Conservation (phyloP, 1,140 invertebrate genomes). For the Saccostrea glomerata region DNA sequence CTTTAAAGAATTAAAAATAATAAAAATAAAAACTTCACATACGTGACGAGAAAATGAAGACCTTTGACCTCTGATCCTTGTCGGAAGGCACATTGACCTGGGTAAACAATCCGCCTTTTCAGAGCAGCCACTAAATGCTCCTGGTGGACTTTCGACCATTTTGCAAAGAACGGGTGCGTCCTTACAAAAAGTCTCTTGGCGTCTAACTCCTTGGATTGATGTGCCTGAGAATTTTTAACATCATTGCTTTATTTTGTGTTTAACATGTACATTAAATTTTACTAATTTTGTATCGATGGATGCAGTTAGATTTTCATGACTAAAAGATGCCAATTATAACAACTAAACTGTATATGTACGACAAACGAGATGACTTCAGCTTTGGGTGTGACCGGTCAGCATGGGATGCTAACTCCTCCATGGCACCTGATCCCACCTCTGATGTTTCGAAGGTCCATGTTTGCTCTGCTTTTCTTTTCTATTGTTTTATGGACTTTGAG, state of each 20-base stretch:
- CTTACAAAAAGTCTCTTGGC: constrained; percentile 24
- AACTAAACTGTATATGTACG: too few relatives aligned
- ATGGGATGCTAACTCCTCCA: too few relatives aligned
- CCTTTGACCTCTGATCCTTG: constrained; percentile 25
- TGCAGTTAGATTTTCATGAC: too few relatives aligned
- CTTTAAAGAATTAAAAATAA: not conserved
- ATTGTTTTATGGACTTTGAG: too few relatives aligned
- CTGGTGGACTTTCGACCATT: constrained; percentile 27
- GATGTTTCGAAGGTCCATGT: too few relatives aligned
- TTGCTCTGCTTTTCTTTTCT: too few relatives aligned
- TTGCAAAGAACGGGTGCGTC: constrained; percentile 46
- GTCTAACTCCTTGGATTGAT: constrained; percentile 4
- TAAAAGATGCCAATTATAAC: too few relatives aligned
- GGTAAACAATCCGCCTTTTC: not conserved
- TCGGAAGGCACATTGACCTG: not conserved
- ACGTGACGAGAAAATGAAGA: constrained; percentile 43
- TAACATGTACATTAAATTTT: not conserved
- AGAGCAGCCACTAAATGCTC: not conserved
- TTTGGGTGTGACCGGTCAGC: too few relatives aligned
- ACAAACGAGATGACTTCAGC: too few relatives aligned
- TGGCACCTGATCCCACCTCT: too few relatives aligned
- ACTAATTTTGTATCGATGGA: too few relatives aligned
- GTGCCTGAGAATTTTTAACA: not conserved
- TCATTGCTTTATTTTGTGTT: not conserved
- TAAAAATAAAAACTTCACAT: not conserved